These are phyloP conservation scores for Spheniscus mendiculus DNA, from an alignment of 2,113 vertebrate genomes.

Conservation along the genomic window DNA sequence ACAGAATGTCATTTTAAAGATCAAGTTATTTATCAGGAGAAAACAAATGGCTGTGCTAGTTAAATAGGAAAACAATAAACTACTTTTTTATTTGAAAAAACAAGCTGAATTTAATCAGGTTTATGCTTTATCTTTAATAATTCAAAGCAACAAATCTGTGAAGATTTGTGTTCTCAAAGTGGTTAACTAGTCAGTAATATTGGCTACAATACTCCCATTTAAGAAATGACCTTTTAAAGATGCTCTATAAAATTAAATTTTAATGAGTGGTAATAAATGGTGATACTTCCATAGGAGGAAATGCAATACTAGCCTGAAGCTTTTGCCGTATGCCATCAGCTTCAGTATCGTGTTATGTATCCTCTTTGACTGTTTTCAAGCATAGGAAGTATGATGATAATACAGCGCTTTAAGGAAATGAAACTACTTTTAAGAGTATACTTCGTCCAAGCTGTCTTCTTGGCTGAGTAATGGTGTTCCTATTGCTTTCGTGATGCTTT, in stretches of 20 bases:
- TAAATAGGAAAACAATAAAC: neutral
- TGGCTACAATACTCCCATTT: constrained; percentile 20
- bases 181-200: constrained; percentile 42
- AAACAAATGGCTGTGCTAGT: neutral
- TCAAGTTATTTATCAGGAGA: neutral
- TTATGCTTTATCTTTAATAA: constrained; percentile 1
- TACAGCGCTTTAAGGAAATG: neutral
- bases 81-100: neutral
- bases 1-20: neutral
- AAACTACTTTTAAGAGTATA: neutral
- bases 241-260: constrained; percentile 64
- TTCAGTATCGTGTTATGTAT: neutral
- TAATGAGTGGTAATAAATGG: constrained; percentile 65
- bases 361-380: neutral
- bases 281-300: constrained; percentile 44
- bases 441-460: neutral
- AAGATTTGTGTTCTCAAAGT: constrained; percentile 29
- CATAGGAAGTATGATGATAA: neutral
- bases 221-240: constrained; percentile 68
- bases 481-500: neutral
- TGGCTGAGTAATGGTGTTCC: neutral
- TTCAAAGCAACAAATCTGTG: constrained; percentile 4
- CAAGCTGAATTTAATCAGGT: neutral
- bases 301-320: constrained; percentile 12
- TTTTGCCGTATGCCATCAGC: neutral